These are phyloP conservation scores for Thinocorus orbignyianus DNA, from an alignment of 2,113 vertebrate genomes.

Conservation along the genomic window DNA sequence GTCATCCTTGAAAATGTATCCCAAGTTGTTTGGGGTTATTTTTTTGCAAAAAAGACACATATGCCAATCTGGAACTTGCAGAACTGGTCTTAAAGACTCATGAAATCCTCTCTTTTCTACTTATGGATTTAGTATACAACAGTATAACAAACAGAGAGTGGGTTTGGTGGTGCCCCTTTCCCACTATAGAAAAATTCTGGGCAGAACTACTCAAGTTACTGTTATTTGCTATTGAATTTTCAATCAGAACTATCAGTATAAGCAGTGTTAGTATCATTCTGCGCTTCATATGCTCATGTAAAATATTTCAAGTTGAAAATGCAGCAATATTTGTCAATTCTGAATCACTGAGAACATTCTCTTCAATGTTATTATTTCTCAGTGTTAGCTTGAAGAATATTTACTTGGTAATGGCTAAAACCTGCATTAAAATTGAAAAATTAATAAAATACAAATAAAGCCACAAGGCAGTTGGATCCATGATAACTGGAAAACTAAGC, in stretches of 20 bases:
- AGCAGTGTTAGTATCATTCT: not conserved
- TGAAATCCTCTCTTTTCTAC: not conserved
- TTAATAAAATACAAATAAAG: not conserved
- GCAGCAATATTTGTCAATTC: not conserved
- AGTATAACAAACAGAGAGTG: not conserved
- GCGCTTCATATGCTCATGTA: not conserved
- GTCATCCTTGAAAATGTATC: not conserved
- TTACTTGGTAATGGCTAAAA: not conserved
- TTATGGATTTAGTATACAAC: not conserved
- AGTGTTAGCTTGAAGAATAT: not conserved
- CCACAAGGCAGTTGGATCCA: not conserved
- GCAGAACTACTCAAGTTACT: not conserved
- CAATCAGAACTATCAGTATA: not conserved
- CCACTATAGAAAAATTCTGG: not conserved
- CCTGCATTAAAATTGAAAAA: not conserved
- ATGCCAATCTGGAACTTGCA: not conserved
- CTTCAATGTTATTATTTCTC: not conserved
- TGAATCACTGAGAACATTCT: not conserved
- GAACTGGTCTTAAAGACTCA: not conserved
- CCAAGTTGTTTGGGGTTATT: not conserved
- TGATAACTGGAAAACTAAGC: not conserved
- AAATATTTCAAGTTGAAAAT: not conserved
- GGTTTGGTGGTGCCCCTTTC: not conserved
- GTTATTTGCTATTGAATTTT: not conserved
- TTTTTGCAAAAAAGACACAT: not conserved